A percentile compares a stretch with the other conserved stretches of the same genome.
Evolutionary conservation across 2,888 invertebrate species (phyloP).

Genomic region (Eurois occulta): DNA sequence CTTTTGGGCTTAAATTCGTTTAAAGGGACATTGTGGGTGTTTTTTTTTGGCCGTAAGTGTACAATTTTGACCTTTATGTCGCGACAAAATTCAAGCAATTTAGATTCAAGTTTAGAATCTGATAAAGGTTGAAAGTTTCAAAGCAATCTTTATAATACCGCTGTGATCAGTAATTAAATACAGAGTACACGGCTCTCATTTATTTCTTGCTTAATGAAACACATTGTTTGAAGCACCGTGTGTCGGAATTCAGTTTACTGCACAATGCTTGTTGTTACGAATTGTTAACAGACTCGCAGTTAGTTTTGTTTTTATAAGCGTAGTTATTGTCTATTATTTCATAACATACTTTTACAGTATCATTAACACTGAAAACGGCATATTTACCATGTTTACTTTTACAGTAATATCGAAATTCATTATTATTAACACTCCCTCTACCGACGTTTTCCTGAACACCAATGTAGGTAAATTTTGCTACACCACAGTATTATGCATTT

Average conservation of each 20-base stretch:
- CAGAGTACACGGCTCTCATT: constrained; percentile 28
- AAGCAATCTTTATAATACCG: constrained; percentile 22
- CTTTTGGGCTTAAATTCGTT: constrained; percentile 47
- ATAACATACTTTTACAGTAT: background rate
- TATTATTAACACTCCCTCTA: background rate
- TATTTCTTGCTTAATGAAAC: constrained; percentile 55
- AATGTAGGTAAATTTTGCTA: too few relatives aligned
- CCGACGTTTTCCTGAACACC: background rate
- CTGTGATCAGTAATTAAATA: constrained; percentile 50
- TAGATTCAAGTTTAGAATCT: background rate
- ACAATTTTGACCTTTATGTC: constrained; percentile 35
- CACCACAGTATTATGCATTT: background rate
- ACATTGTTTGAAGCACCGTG: constrained; percentile 49
- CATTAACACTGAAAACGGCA: too few relatives aligned
- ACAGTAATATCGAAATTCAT: background rate
- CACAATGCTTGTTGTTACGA: constrained; percentile 30
- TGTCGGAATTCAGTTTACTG: constrained; percentile 34
- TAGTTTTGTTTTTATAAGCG: constrained; percentile 18
- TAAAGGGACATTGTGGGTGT: constrained; percentile 3
- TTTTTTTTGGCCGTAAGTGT: constrained; percentile 4
- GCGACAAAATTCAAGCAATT: background rate
- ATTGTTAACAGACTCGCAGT: constrained; percentile 21
- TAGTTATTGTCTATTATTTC: background rate
- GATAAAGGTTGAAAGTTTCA: constrained; percentile 23
- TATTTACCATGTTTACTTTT: background rate